Evolutionary conservation across 2,888 invertebrate genomes (phyloP).

Genomic region (Chrysopilus asiliformis): DNA sequence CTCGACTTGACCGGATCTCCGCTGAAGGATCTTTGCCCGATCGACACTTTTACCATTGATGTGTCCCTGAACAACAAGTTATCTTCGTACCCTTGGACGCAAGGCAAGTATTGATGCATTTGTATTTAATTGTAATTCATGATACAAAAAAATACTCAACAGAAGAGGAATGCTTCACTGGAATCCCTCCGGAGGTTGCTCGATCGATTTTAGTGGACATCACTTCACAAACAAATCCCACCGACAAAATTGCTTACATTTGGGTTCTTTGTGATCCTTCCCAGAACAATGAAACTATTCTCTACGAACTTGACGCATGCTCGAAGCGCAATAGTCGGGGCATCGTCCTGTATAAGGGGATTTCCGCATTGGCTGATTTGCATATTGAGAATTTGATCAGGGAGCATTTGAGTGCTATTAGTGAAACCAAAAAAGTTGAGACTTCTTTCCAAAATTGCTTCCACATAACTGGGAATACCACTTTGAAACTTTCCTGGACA

Average conservation of each 20-base stretch:
- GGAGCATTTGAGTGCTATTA: slow-evolving; percentile 20
- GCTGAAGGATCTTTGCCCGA: slow-evolving; percentile 29
- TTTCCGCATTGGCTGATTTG: slow-evolving; percentile 19
- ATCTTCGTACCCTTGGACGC: no score
- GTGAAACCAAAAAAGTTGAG: slow-evolving; percentile 7
- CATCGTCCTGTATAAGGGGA: slow-evolving; percentile 23
- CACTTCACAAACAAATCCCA: slow-evolving; percentile 19
- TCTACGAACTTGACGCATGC: no score
- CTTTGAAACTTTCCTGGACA: slow-evolving; percentile 26
- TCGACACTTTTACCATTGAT: slow-evolving; percentile 22
- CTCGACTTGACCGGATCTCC: slow-evolving; percentile 33
- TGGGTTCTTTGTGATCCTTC: slow-evolving; percentile 50
- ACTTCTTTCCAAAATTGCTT: slow-evolving; percentile 24
- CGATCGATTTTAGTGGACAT: slow-evolving; percentile 23
- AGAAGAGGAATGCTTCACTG: slow-evolving; percentile 28
- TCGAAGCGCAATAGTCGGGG: slow-evolving; percentile 23
- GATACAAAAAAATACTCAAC: no score
- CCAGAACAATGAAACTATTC: slow-evolving; percentile 37
- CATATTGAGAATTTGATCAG: slow-evolving; percentile 21
- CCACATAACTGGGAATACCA: slow-evolving; percentile 24
- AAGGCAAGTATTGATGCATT: no score
- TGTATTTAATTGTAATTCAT: no score
- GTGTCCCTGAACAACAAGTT: background rate
- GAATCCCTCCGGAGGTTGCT: slow-evolving; percentile 21
- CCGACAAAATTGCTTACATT: slow-evolving; percentile 23